phyloP scores from a whole-genome alignment of 2,888 invertebrate genomes.

The Alloscopus bannaensis region DNA sequence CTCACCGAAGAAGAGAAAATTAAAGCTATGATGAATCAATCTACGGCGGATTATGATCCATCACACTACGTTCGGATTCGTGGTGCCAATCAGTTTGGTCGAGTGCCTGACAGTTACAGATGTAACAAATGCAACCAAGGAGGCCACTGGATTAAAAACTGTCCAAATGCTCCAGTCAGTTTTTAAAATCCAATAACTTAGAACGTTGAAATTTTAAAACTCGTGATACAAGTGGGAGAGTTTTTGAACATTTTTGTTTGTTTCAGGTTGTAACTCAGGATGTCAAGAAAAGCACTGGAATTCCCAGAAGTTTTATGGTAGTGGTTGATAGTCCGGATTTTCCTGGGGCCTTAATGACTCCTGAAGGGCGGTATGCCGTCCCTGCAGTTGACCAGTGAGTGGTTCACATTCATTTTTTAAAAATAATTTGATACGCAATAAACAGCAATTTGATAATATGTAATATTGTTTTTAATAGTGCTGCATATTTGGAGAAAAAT shows the following conservation, averaged over 20 bases:
- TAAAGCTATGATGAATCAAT: slow-evolving; percentile 97
- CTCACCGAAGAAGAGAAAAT: slow-evolving; percentile 98
- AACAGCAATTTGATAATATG: slow-evolving; percentile 35
- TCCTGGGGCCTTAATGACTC: slow-evolving; percentile 94
- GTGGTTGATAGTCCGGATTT: slow-evolving; percentile 92
- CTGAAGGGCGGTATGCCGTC: slow-evolving; percentile 90
- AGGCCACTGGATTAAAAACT: slow-evolving; percentile 99
- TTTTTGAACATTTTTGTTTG: background rate
- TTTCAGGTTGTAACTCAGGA: slow-evolving; percentile 76
- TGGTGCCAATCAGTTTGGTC: slow-evolving; percentile 81
- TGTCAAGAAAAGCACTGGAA: slow-evolving; percentile 96
- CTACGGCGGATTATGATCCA: slow-evolving; percentile 97
- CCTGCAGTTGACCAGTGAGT: slow-evolving; percentile 91
- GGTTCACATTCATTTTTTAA: slow-evolving; percentile 8
- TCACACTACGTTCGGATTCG: slow-evolving; percentile 86
- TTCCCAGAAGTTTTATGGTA: slow-evolving; percentile 96
- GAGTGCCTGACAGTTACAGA: slow-evolving; percentile 92
- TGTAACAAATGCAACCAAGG: slow-evolving; percentile 96
- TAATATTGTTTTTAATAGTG: slow-evolving; percentile 35
- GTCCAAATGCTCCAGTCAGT: slow-evolving; percentile 83
- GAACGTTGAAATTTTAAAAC: slow-evolving; percentile 4
- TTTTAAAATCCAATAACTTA: too few relatives aligned
- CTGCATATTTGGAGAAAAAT: slow-evolving; percentile 75
- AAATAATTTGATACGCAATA: slow-evolving; percentile 31
- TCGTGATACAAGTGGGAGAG: background rate